A percentile compares a stretch with the other conserved stretches of the same genome.
Evolutionary conservation across 2,797 vertebrate genomes (phyloP).

Genomic region (Microctenopoma lineatum): DNA sequence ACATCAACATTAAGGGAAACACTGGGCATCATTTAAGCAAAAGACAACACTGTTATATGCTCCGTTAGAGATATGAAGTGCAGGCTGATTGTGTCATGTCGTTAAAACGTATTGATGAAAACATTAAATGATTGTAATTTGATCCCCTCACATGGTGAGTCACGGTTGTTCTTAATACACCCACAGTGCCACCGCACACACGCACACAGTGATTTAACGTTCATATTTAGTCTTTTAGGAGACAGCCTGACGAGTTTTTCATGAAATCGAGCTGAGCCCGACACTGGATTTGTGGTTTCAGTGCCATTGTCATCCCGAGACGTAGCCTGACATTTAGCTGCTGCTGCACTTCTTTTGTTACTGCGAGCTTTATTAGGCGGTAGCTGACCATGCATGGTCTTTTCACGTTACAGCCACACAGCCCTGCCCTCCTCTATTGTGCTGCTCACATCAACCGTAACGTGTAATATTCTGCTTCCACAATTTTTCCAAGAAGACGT

Average conservation of each 20-base stretch:
- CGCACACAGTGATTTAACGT: conserved; percentile 33
- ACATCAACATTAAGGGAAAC: conserved; percentile 1
- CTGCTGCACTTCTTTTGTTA: conserved; percentile 83
- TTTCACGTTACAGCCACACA: conserved; percentile 54
- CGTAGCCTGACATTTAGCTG: conserved; percentile 78
- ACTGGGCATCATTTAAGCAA: background rate
- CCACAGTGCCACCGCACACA: conserved; percentile 14
- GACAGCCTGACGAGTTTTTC: conserved; percentile 3
- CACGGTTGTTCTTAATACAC: conserved; percentile 43
- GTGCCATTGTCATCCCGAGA: conserved; percentile 75
- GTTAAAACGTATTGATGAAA: conserved; percentile 39
- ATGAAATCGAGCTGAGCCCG: conserved; percentile 36
- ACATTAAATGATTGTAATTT: conserved; percentile 40
- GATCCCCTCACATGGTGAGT: conserved; percentile 61
- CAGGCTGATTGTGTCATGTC: conserved; percentile 8
- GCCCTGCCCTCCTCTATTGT: conserved; percentile 56
- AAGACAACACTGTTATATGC: background rate
- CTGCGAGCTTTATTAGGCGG: conserved; percentile 65
- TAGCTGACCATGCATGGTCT: conserved; percentile 76
- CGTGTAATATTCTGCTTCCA: conserved; percentile 27
- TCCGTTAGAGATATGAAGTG: background rate
- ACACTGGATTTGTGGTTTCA: conserved; percentile 61
- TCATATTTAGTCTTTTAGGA: conserved; percentile 18
- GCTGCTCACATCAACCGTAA: conserved; percentile 19
- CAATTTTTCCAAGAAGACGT: conserved; percentile 1